Percentiles rank a stretch among this genome's conserved stretches.
phyloP scores from a whole-genome alignment of 2,113 vertebrate species.

The Myiozetetes cayanensis region DNA sequence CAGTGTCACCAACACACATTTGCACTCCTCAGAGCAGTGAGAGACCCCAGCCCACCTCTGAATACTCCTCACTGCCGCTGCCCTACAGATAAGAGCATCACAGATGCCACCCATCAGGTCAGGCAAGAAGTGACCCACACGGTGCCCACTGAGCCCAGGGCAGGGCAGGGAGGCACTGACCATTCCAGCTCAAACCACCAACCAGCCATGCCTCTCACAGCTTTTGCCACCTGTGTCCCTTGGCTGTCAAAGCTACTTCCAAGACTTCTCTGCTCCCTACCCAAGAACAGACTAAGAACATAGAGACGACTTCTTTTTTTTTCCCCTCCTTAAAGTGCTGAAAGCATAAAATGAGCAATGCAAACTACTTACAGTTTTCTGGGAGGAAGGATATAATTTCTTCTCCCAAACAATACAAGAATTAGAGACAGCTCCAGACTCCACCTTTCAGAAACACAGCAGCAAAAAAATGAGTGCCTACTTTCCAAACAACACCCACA shows the following conservation, averaged over 20 bases:
- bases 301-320: fast-evolving
- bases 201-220: background rate
- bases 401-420: conserved; percentile 39
- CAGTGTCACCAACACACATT: background rate
- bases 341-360: background rate
- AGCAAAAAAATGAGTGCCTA: background rate
- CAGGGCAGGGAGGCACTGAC: background rate
- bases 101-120: background rate
- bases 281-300: background rate
- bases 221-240: background rate
- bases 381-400: conserved; percentile 2
- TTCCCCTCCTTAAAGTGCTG: background rate
- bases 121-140: background rate
- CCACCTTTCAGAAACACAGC: conserved; percentile 44
- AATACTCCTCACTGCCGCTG: fast-evolving
- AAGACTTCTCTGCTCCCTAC: background rate
- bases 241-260: background rate
- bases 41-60: background rate
- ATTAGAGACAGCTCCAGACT: conserved; percentile 19
- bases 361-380: conserved; percentile 43
- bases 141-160: background rate
- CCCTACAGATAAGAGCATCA: background rate
- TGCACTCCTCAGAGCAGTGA: background rate
- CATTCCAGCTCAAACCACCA: background rate
- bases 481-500: background rate